Conservation (phyloP, 2,797 vertebrate genomes). For the Mus caroli region DNA sequence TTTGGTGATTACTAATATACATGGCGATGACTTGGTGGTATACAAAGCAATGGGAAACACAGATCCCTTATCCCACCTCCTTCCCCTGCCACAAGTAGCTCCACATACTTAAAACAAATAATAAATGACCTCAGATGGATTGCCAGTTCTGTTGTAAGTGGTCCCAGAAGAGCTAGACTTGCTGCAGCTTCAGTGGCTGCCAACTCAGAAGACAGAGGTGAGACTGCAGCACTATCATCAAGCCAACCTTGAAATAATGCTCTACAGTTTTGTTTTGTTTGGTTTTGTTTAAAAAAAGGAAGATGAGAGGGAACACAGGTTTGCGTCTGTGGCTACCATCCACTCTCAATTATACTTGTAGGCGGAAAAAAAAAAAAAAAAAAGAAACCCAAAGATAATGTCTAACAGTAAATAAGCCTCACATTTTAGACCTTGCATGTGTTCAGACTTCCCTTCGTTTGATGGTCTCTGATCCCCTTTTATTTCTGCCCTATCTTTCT, state of each 20-base stretch:
- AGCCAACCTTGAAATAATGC: constrained; percentile 68
- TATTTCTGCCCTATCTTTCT: constrained; percentile 12
- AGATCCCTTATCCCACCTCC: neutral
- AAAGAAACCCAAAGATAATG: constrained; percentile 41
- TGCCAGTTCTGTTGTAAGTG: constrained; percentile 67
- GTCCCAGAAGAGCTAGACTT: constrained; percentile 57
- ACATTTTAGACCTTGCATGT: constrained; percentile 38
- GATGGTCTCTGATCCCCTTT: neutral
- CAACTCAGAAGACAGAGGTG: constrained; percentile 73
- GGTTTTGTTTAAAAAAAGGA: constrained; percentile 1
- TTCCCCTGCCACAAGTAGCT: constrained; percentile 52
- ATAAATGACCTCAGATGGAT: constrained; percentile 59
- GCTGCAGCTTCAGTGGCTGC: constrained; percentile 63
- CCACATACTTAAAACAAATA: constrained; percentile 71
- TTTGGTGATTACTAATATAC: constrained; percentile 55
- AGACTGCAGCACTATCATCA: constrained; percentile 34
- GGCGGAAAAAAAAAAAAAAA: neutral
- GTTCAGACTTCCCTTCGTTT: constrained; percentile 30
- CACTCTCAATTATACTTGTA: constrained; percentile 44
- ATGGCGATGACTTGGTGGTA: neutral
- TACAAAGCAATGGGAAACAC: constrained; percentile 63
- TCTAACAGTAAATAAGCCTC: constrained; percentile 36
- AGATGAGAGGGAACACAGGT: constrained; percentile 3
- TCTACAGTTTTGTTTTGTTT: constrained; percentile 3
- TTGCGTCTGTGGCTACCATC: constrained; percentile 28